Evolutionary conservation across 2,888 invertebrate genomes (phyloP).

Genomic region (Allacma fusca): DNA sequence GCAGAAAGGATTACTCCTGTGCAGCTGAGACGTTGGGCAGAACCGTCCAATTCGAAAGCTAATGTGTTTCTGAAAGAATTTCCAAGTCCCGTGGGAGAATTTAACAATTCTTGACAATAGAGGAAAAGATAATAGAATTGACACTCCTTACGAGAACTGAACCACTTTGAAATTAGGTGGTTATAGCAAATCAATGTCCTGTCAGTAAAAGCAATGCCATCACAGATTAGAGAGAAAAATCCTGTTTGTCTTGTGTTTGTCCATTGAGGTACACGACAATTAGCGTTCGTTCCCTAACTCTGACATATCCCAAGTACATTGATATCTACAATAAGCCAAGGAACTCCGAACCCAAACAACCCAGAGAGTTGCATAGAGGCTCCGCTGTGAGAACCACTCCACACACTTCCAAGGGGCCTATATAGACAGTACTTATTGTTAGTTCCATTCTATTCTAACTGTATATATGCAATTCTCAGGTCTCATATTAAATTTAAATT

Average conservation of each 20-base stretch:
- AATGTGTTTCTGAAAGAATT: constrained; percentile 27
- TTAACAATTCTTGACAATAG: constrained; percentile 36
- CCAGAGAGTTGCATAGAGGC: background rate
- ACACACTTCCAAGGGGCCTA: too few relatives aligned
- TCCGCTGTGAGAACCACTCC: too few relatives aligned
- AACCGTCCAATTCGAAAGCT: constrained; percentile 38
- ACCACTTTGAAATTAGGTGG: constrained; percentile 28
- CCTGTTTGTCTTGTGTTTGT: constrained; percentile 28
- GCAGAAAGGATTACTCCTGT: background rate
- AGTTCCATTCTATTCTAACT: background rate
- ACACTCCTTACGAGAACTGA: constrained; percentile 13
- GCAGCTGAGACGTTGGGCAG: background rate
- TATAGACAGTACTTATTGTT: background rate
- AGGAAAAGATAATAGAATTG: constrained; percentile 14
- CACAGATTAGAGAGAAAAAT: constrained; percentile 24
- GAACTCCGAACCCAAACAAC: background rate
- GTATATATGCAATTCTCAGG: background rate
- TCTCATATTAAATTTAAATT: constrained; percentile 8
- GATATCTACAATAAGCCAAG: background rate
- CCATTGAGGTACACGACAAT: constrained; percentile 19
- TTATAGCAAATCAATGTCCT: constrained; percentile 23
- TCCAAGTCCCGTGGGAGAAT: constrained; percentile 20
- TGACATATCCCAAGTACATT: too few relatives aligned
- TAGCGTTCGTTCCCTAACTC: too few relatives aligned
- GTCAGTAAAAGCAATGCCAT: constrained; percentile 14